Conservation (phyloP, 30 jellyfish, hydroid and myxozoan species). For the Nemopilema nomurai region DNA sequence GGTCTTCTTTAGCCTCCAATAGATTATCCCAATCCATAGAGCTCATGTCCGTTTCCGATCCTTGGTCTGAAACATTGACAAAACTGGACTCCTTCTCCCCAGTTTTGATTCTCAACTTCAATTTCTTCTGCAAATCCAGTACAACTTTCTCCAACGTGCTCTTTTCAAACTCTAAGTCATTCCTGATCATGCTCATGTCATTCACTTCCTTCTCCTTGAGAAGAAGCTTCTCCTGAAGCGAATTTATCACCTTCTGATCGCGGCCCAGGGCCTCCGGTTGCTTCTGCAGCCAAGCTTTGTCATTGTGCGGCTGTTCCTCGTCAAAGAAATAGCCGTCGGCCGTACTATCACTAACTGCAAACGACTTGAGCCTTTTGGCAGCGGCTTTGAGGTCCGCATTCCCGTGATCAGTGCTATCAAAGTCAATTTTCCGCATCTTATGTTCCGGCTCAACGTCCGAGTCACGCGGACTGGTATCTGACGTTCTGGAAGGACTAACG, state of each 20-base stretch:
- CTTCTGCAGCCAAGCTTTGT: constrained; percentile 32
- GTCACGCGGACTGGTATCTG: constrained; percentile 44
- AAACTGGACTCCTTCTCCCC: constrained; percentile 25
- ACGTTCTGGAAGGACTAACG: constrained; percentile 31
- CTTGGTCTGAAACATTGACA: constrained; percentile 49
- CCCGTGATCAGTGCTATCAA: neutral
- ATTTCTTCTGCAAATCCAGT: constrained; percentile 70
- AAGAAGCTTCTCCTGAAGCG: constrained; percentile 36
- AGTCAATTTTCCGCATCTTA: neutral
- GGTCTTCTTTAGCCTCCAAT: constrained; percentile 42
- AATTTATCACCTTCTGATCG: constrained; percentile 31
- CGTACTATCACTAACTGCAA: constrained; percentile 40
- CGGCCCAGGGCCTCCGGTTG: constrained; percentile 25
- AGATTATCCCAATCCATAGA: constrained; percentile 58
- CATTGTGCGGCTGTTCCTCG: constrained; percentile 65
- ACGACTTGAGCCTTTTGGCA: constrained; percentile 8
- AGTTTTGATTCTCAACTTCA: constrained; percentile 44
- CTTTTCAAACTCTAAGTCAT: constrained; percentile 70
- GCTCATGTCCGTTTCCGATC: constrained; percentile 55
- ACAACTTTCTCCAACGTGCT: constrained; percentile 73
- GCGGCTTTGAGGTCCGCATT: neutral
- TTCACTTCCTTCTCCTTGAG: constrained; percentile 28
- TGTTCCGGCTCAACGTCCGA: constrained; percentile 47
- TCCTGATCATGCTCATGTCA: constrained; percentile 38
- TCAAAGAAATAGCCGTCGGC: constrained; percentile 67